Evolutionary conservation across 1,140 invertebrate genomes (phyloP).

Genomic region (Aphidius ervi): DNA sequence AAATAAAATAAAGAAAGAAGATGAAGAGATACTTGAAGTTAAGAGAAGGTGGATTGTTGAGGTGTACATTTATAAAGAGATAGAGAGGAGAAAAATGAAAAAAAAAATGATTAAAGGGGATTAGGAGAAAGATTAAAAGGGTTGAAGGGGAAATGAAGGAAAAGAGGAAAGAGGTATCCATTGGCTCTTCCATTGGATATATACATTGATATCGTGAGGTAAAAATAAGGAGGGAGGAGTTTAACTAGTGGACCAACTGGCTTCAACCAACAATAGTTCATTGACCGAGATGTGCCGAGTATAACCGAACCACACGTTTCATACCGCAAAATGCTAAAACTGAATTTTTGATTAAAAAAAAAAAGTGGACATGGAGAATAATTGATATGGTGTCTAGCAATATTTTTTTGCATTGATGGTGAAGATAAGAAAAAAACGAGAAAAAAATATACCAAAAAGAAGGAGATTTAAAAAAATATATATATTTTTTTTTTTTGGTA

Average conservation of each 20-base stretch:
- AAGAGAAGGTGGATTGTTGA: too few relatives aligned
- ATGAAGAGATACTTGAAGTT: too few relatives aligned
- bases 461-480: too few relatives aligned
- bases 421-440: too few relatives aligned
- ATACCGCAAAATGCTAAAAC: constrained; percentile 36
- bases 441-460: too few relatives aligned
- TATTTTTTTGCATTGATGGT: too few relatives aligned
- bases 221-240: constrained; percentile 10
- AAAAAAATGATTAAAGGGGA: constrained; percentile 24
- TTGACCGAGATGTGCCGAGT: constrained; percentile 57
- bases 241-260: constrained; percentile 52
- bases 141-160: constrained; percentile 13
- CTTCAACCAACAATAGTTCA: constrained; percentile 50
- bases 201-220: background rate
- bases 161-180: constrained; percentile 8
- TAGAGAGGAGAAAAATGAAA: constrained; percentile 14
- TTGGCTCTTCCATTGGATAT: too few relatives aligned
- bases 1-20: too few relatives aligned
- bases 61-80: background rate
- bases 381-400: too few relatives aligned
- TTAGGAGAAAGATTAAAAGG: constrained; percentile 11
- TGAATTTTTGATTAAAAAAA: constrained; percentile 33
- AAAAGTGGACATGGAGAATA: too few relatives aligned
- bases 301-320: constrained; percentile 48
- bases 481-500: too few relatives aligned